Percentiles rank a stretch among this genome's conserved stretches.
phyloP scores from a whole-genome alignment of 2,888 invertebrate species.

The Rhodophaea formosa region DNA sequence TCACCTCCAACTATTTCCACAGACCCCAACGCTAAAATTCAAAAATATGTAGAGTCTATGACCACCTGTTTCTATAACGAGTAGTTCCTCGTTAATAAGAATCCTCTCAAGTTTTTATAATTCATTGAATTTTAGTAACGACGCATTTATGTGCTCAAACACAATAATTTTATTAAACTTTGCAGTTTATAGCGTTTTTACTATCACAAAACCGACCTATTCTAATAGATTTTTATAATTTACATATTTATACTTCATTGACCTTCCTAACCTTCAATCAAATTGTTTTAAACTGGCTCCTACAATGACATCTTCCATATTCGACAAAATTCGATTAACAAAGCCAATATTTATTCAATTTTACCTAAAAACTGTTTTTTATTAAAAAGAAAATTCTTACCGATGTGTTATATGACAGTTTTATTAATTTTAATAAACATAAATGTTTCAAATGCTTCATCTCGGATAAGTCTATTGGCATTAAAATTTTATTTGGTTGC shows the following conservation, averaged over 20 bases:
- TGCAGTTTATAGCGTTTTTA: slow-evolving; percentile 9
- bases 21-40: no score
- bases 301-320: background rate
- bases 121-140: background rate
- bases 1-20: no score
- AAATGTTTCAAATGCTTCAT: background rate
- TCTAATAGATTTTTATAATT: slow-evolving; percentile 1
- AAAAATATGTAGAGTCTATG: no score
- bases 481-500: background rate
- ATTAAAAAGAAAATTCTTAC: background rate
- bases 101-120: no score
- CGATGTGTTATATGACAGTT: background rate
- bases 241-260: slow-evolving; percentile 11
- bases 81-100: no score
- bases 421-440: slow-evolving; percentile 9
- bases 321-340: background rate
- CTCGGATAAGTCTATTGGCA: background rate
- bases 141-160: background rate
- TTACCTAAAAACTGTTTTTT: background rate
- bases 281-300: background rate
- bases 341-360: background rate
- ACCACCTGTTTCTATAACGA: no score
- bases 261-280: background rate
- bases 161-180: background rate
- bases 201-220: background rate